Conservation (phyloP, 53 echinoderm and acorn worm genomes). For the Temnopleurus reevesii region DNA sequence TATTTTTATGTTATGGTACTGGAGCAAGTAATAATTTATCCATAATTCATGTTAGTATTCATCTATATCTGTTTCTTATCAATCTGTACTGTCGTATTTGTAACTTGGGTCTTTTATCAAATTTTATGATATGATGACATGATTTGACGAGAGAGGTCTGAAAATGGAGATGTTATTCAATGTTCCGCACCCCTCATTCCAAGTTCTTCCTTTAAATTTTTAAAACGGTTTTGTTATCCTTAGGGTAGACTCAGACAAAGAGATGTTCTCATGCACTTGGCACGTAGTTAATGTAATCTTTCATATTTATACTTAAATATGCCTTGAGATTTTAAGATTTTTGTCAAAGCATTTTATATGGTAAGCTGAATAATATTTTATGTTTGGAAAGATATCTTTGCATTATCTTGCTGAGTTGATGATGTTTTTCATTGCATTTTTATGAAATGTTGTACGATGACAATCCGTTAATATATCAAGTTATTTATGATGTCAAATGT, state of each 20-base stretch:
- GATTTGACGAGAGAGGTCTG: constrained; percentile 49
- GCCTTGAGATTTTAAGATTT: constrained; percentile 6
- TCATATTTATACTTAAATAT: constrained; percentile 4
- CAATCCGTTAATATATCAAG: constrained; percentile 41
- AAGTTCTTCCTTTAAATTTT: neutral
- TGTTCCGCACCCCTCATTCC: constrained; percentile 33
- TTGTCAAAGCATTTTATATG: neutral
- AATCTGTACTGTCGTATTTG: neutral
- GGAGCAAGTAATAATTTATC: neutral
- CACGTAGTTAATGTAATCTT: neutral
- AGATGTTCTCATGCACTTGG: constrained; percentile 32
- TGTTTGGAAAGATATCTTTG: constrained; percentile 14
- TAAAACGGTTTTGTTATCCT: neutral
- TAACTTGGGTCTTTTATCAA: neutral
- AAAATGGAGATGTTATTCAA: constrained; percentile 35
- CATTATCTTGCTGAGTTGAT: neutral
- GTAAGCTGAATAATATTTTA: neutral
- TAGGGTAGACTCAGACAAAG: constrained; percentile 12
- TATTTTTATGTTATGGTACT: neutral
- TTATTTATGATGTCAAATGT: constrained; percentile 30
- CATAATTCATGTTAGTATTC: neutral
- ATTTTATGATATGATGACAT: neutral
- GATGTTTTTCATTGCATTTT: constrained; percentile 1
- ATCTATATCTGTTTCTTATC: neutral
- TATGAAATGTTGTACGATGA: constrained; percentile 4